phyloP scores from a whole-genome alignment of 2,888 invertebrate genomes.

The Drosophila paucipuncta region DNA sequence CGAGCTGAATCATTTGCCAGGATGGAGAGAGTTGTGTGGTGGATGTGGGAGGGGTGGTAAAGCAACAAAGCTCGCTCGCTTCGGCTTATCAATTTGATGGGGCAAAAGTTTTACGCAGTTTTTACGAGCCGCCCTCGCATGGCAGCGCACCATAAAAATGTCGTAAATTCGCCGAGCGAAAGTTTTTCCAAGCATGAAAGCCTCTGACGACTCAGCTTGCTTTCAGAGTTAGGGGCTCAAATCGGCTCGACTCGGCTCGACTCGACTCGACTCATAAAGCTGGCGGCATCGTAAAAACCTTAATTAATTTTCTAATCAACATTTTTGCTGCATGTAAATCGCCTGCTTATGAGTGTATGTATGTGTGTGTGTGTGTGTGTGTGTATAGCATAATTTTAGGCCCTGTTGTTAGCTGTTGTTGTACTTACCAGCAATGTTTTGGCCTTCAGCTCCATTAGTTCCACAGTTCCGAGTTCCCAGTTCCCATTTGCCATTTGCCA shows the following conservation, averaged over 20 bases:
- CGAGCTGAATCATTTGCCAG: slow-evolving; percentile 29
- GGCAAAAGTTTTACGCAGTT: slow-evolving; percentile 73
- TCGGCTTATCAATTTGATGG: slow-evolving; percentile 60
- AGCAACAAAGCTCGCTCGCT: slow-evolving; percentile 3
- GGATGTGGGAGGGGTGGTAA: not conserved
- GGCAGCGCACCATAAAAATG: slow-evolving; percentile 83
- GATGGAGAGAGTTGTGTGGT: not conserved
- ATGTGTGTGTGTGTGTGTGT: slow-evolving; percentile 34
- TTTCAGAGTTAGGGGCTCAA: slow-evolving; percentile 29
- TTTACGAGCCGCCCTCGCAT: slow-evolving; percentile 75
- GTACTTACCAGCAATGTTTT: slow-evolving; percentile 35
- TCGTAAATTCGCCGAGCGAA: slow-evolving; percentile 80
- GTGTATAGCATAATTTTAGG: slow-evolving; percentile 64
- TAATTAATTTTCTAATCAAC: slow-evolving; percentile 80
- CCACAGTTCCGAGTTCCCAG: slow-evolving; percentile 12
- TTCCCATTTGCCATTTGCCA: slow-evolving; percentile 10
- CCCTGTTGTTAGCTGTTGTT: slow-evolving; percentile 35
- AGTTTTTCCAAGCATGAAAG: slow-evolving; percentile 63
- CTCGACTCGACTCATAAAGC: slow-evolving; percentile 53
- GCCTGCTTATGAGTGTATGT: slow-evolving; percentile 59
- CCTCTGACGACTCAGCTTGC: slow-evolving; percentile 41
- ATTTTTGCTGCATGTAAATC: slow-evolving; percentile 79
- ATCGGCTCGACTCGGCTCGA: slow-evolving; percentile 22
- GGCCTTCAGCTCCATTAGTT: slow-evolving; percentile 69
- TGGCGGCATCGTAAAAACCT: slow-evolving; percentile 75